Conservation (phyloP, 2,113 vertebrate species). For the Kryptolebias marmoratus region DNA sequence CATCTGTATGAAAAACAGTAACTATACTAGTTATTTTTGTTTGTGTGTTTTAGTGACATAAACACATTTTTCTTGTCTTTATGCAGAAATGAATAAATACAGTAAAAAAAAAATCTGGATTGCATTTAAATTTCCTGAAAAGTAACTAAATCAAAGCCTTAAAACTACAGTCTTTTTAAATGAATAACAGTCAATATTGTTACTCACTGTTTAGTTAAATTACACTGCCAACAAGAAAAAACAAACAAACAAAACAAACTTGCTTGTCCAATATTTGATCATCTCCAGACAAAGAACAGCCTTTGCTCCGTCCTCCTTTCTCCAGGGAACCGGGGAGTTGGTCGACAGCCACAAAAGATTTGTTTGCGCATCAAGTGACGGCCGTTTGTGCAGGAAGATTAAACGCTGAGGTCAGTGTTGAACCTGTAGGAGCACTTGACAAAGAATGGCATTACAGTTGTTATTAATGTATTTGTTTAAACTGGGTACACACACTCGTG, state of each 20-base stretch:
- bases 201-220: not conserved
- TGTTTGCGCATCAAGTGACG: constrained; percentile 64
- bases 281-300: constrained; percentile 13
- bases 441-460: constrained; percentile 69
- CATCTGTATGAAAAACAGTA: no score
- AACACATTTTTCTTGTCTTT: no score
- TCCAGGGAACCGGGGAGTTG: constrained; percentile 49
- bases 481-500: constrained; percentile 62
- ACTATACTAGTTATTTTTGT: no score
- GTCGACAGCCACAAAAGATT: constrained; percentile 60
- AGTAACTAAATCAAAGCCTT: no score
- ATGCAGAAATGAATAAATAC: no score
- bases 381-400: constrained; percentile 70
- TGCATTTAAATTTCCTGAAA: no score
- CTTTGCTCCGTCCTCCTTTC: constrained; percentile 29
- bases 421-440: constrained; percentile 68
- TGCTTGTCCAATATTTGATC: constrained; percentile 2
- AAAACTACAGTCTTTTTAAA: no score
- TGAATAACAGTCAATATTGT: no score
- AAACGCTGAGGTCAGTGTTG: constrained; percentile 71
- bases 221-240: not conserved
- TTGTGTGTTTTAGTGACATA: no score
- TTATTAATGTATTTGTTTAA: constrained; percentile 79
- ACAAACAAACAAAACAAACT: not conserved
- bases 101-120: no score